Evolutionary conservation across 2,888 invertebrate genomes (phyloP), one percentile per base, ranked within the genome.

Genomic region (Therioaphis trifolii): DNA sequence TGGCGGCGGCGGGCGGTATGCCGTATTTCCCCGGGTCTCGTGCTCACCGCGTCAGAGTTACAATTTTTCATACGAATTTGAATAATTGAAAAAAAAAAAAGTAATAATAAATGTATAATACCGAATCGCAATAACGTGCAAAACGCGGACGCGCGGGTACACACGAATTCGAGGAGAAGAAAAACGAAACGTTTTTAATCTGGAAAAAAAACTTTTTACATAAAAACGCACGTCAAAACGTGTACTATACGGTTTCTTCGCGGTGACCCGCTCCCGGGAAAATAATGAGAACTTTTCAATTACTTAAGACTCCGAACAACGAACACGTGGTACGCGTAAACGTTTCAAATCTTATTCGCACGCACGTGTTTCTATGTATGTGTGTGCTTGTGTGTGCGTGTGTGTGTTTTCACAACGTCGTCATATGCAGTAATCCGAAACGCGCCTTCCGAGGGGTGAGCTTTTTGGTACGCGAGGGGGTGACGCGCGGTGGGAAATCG

Each of bases 131-230:
- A n/a, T n/a, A n/a, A n/a, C 55, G 55, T 7, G 21, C 4, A 4
- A 21, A 18, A 4, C 2, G 21, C 18, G 49, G 1, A 43, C 43
- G n/a, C 3, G 46, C 49, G 4, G 7, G 49, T 2, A 18, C 15
- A 46, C 15, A n/a, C 52, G 52, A 2, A 7, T n/a, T n/a, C 4
- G 52, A 4, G 1, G 18, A n/a, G 0, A 9, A n/a, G n/a, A n/a
- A 52, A 52, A 52, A 49, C 18, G 21, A 55, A 21, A 55, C 49
- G 49, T 49, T 49, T 55, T 55, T 55, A 55, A 55, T 55, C 55
- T 55, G 0, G 55, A 55, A 55, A n/a, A n/a, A n/a, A 55, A 55
- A 55, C 55, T 55, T 55, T 55, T 55, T n/a, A 55, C 55, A 21
- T n/a, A 55, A 55, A 55, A 55, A 21, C 18, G 55, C 55, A 21